Base-by-base conservation (phyloP, 2,797 vertebrate species). In the Bovichtus variegatus region DNA sequence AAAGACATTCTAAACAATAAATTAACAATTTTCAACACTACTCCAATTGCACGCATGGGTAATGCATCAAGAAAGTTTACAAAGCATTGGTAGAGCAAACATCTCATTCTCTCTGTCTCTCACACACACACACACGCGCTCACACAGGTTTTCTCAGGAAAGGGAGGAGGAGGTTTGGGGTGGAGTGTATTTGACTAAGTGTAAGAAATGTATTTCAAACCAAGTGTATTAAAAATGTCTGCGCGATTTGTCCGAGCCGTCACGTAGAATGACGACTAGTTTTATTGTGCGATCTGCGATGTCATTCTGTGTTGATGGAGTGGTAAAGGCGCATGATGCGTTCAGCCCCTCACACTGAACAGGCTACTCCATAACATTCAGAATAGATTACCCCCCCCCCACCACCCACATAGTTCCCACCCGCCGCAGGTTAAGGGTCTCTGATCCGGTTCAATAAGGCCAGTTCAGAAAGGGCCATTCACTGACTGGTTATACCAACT, bases 1-100 rank as follows among this genome's bases (percentile, higher is more conserved):
- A 90, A 93, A 94, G 88, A 93, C 94, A 93, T 94, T 96, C 94
- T 90, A 92, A 92, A 94, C 86, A 90, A 93, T 94, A 93, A 95
- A 89, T 94, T 88, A 93, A 89, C 77, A 76, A 77, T 82, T 89
- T 87, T 83, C 75, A 92, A 91, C 77, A 73, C 86, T 87, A 83
- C 86, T 87, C 85, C 87, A 91, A 90, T 92, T 91, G 89, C 91
- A 93, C 87, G 71, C 86, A 78, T 80, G 64, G 88, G 74, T 89
- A 87, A 91, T 90, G 90, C 84, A 92, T 92, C 83, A 86, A 92
- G 78, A 94, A 91, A 81, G 82, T 88, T 92, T 81, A 91, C 85
- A 93, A 91, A 91, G 89, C 88, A 90, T 85, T 85, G 91, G 86
- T 86, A 91, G 87, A 91, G 86, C 86, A 88, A 90, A 84, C 68